Evolutionary conservation across 2,113 vertebrate genomes (phyloP).

Genomic region (Eira barbara): DNA sequence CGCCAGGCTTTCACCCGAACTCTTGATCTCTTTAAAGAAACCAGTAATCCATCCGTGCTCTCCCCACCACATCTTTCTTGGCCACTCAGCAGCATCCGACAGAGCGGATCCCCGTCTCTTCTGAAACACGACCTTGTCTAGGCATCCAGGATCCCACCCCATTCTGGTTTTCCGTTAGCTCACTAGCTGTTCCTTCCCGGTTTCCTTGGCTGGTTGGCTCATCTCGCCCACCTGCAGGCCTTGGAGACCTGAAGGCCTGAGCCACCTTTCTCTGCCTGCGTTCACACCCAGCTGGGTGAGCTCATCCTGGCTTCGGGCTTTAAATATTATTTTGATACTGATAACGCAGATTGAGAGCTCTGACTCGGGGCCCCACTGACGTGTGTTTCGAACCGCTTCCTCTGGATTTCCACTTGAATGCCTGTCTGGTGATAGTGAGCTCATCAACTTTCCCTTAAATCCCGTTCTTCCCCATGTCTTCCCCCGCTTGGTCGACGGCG

Average conservation of each 20-base stretch:
- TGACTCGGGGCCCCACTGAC: not conserved
- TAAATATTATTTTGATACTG: not conserved
- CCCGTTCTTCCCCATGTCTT: not conserved
- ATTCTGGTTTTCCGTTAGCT: not conserved
- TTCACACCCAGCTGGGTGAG: not conserved
- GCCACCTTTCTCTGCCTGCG: not conserved
- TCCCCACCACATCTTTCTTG: not conserved
- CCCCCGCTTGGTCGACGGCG: not conserved
- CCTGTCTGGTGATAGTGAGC: not conserved
- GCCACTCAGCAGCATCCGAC: not conserved
- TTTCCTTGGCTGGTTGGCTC: not conserved
- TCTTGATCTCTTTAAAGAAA: not conserved
- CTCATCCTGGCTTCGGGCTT: not conserved
- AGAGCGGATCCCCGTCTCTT: not conserved
- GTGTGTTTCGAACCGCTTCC: not conserved
- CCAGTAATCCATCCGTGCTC: not conserved
- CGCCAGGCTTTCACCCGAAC: not conserved
- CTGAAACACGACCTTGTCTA: not conserved
- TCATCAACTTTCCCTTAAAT: not conserved
- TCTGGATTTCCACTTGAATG: not conserved
- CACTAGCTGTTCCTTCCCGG: not conserved
- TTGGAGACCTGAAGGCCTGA: not conserved
- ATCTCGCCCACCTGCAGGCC: not conserved
- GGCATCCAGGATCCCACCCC: not conserved
- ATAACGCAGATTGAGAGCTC: not conserved